Evolutionary conservation across 2,888 invertebrate species (phyloP).

Genomic region (Euzetes globulus): DNA sequence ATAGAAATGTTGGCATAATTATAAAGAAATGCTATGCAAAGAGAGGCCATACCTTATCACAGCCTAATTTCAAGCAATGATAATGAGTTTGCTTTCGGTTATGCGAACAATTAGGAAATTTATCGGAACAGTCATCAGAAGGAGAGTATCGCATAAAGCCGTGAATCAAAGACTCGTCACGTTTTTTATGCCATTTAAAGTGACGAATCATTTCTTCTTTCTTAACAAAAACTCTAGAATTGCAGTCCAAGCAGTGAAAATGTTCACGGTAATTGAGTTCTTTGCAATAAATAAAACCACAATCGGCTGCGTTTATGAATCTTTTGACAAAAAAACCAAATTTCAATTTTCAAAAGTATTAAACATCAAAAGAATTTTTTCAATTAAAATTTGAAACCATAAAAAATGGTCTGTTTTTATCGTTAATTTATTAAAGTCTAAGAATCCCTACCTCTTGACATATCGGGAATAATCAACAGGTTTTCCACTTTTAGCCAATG

Average conservation of each 20-base stretch:
- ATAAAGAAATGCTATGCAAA: not conserved
- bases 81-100: conserved; percentile 92
- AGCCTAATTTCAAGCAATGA: conserved; percentile 76
- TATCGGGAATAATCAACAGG: conserved; percentile 78
- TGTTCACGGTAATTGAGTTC: conserved; percentile 87
- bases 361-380: not conserved
- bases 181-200: conserved; percentile 98
- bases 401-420: not conserved
- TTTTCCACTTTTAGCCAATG: conserved; percentile 42
- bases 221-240: conserved; percentile 76
- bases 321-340: conserved; percentile 30
- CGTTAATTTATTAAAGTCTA: conserved; percentile 17
- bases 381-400: not conserved
- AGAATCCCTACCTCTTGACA: conserved; percentile 59
- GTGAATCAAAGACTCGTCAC: conserved; percentile 89
- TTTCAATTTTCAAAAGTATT: not conserved
- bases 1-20: not conserved
- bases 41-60: conserved; percentile 54
- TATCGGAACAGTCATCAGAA: conserved; percentile 82
- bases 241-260: conserved; percentile 82
- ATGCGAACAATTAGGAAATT: conserved; percentile 76
- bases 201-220: conserved; percentile 98
- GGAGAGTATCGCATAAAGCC: conserved; percentile 93
- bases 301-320: conserved; percentile 70
- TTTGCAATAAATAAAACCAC: conserved; percentile 74